These are phyloP conservation scores for Crocallis elinguaria DNA, from an alignment of 2,888 invertebrate species.

Conservation along the genomic window DNA sequence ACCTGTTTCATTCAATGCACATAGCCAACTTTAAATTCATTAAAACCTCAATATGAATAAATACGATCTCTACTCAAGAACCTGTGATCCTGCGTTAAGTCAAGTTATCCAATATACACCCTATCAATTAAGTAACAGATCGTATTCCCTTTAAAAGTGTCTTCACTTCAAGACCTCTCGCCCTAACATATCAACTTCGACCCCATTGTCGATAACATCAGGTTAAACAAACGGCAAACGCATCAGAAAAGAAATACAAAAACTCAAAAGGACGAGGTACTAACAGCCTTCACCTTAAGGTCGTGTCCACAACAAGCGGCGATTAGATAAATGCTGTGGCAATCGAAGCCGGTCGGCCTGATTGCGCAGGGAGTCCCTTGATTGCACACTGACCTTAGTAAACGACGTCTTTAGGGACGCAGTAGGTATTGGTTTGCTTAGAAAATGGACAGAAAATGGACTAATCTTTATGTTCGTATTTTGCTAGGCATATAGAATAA, in stretches of 20 bases:
- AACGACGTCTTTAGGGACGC: conserved; percentile 33
- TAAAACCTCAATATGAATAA: too few relatives aligned
- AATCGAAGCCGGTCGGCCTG: conserved; percentile 40
- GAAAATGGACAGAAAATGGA: conserved; percentile 6
- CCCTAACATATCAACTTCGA: too few relatives aligned
- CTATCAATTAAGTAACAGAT: too few relatives aligned
- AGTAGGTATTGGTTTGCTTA: conserved; percentile 5
- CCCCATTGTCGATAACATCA: neutral
- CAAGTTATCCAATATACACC: too few relatives aligned
- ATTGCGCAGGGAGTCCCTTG: conserved; percentile 50
- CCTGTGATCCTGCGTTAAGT: too few relatives aligned
- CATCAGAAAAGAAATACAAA: neutral
- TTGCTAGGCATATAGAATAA: too few relatives aligned
- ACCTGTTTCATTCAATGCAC: too few relatives aligned
- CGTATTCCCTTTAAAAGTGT: too few relatives aligned
- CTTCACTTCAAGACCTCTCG: too few relatives aligned
- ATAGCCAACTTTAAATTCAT: too few relatives aligned
- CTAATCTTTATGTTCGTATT: neutral
- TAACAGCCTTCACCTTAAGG: conserved; percentile 5
- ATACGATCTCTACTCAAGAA: too few relatives aligned
- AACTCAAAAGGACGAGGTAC: neutral
- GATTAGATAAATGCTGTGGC: conserved; percentile 40
- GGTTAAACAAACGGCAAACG: too few relatives aligned
- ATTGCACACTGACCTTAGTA: conserved; percentile 51
- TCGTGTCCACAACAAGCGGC: conserved; percentile 18